phyloP scores from a whole-genome alignment of 1,140 invertebrate species.

The Scaptomyza montana region DNA sequence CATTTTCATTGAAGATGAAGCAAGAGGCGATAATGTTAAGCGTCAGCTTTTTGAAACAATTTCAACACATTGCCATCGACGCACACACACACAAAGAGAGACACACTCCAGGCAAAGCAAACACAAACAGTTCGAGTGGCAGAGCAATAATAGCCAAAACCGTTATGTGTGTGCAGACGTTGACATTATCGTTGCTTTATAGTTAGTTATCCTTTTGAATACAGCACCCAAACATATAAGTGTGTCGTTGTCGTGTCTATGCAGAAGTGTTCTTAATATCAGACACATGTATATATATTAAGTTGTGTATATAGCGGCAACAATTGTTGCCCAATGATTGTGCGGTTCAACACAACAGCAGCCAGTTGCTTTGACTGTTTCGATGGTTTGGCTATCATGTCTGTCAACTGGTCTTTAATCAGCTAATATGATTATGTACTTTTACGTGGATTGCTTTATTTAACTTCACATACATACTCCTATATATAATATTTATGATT shows the following conservation, averaged over 20 bases:
- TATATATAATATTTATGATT: no score
- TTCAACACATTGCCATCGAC: conserved; percentile 42
- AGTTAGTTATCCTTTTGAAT: conserved; percentile 65
- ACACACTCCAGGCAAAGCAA: conserved; percentile 13
- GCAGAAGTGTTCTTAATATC: conserved; percentile 7
- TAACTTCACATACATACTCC: neutral
- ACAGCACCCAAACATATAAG: conserved; percentile 1
- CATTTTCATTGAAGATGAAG: conserved; percentile 41
- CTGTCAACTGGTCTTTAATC: conserved; percentile 17
- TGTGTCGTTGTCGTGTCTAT: conserved; percentile 1
- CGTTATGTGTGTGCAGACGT: conserved; percentile 52
- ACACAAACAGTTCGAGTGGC: conserved; percentile 46
- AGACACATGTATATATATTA: neutral
- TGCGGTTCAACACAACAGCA: conserved; percentile 30
- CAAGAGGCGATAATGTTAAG: conserved; percentile 59
- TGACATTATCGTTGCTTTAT: conserved; percentile 53
- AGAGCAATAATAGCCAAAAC: conserved; percentile 45
- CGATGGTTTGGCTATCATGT: conserved; percentile 6
- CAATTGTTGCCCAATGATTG: conserved; percentile 42
- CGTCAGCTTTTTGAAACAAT: conserved; percentile 62
- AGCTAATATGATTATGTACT: conserved; percentile 9
- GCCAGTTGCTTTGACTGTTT: conserved; percentile 33
- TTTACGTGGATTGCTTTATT: neutral
- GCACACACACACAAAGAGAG: conserved; percentile 3
- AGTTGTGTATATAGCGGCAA: conserved; percentile 24